phyloP scores from a whole-genome alignment of 2,797 vertebrate genomes.

The Bradypodion pumilum region DNA sequence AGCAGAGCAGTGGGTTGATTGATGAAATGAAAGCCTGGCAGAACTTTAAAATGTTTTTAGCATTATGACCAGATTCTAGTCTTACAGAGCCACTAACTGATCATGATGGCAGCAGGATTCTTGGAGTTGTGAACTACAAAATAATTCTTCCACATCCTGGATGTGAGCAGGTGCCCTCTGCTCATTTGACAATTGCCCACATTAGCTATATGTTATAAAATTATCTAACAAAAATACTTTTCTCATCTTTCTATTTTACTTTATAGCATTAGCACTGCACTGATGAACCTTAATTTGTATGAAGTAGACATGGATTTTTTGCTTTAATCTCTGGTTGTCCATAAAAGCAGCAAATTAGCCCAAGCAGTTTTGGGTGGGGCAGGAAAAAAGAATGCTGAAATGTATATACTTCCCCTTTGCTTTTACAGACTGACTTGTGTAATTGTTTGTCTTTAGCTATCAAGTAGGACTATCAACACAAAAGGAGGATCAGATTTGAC shows the following conservation, averaged over 20 bases:
- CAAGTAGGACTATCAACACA: not conserved
- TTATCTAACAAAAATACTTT: not conserved
- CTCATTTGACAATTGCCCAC: not conserved
- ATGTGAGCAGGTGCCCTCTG: not conserved
- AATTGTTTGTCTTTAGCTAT: not conserved
- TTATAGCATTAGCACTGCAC: not conserved
- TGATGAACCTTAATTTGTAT: not conserved
- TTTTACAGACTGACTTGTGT: not conserved
- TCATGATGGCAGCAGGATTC: too few species aligned
- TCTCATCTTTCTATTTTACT: not conserved
- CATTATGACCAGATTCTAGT: too few species aligned
- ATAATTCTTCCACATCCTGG: too few species aligned
- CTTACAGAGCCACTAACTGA: too few species aligned
- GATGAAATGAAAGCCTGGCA: not conserved
- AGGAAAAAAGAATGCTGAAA: not conserved
- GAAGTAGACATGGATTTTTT: not conserved
- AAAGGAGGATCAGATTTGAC: slow-evolving; percentile 11
- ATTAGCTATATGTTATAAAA: not conserved
- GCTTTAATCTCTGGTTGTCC: not conserved
- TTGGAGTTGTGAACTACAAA: too few species aligned
- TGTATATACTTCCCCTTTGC: not conserved
- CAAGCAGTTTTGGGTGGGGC: not conserved
- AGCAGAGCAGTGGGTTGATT: not conserved
- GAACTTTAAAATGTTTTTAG: too few species aligned
- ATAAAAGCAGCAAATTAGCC: not conserved